Conservation (phyloP, 1,140 invertebrate species). For the Drosophila miranda region DNA sequence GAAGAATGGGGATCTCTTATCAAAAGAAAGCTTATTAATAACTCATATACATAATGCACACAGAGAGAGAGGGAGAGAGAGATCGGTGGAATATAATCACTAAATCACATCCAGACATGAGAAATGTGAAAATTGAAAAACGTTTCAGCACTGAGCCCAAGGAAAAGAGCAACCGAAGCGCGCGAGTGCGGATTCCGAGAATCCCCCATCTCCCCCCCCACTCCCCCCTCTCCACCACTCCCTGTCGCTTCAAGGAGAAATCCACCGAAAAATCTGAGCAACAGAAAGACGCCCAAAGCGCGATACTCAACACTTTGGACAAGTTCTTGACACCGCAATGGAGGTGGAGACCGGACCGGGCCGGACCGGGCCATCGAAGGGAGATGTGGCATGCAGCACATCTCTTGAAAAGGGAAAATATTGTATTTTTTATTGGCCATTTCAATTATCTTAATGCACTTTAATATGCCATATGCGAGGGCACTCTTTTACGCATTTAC, state of each 20-base stretch:
- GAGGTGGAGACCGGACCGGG: constrained; percentile 13
- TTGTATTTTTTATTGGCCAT: constrained; percentile 78
- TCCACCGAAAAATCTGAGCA: constrained; percentile 21
- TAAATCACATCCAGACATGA: constrained; percentile 71
- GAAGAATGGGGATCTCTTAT: constrained; percentile 44
- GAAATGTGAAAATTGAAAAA: constrained; percentile 80
- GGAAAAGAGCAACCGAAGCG: constrained; percentile 7
- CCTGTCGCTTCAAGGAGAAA: neutral
- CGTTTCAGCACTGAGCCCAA: constrained; percentile 33
- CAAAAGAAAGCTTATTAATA: constrained; percentile 74
- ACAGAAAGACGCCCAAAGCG: constrained; percentile 71
- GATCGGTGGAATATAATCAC: constrained; percentile 50
- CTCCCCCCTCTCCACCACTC: constrained; percentile 4
- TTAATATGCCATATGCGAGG: constrained; percentile 64
- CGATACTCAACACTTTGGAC: constrained; percentile 78
- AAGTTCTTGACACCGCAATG: constrained; percentile 72
- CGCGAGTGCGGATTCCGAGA: constrained; percentile 46
- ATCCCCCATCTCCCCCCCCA: constrained; percentile 23
- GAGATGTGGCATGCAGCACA: neutral
- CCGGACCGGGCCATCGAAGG: no score
- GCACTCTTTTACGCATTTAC: constrained; percentile 55
- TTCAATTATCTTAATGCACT: constrained; percentile 82
- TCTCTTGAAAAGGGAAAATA: constrained; percentile 64
- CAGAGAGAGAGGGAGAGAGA: neutral
- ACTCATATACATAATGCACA: constrained; percentile 56